Conservation (phyloP, 1,140 invertebrate species). For the Armadillidium nasatum region DNA sequence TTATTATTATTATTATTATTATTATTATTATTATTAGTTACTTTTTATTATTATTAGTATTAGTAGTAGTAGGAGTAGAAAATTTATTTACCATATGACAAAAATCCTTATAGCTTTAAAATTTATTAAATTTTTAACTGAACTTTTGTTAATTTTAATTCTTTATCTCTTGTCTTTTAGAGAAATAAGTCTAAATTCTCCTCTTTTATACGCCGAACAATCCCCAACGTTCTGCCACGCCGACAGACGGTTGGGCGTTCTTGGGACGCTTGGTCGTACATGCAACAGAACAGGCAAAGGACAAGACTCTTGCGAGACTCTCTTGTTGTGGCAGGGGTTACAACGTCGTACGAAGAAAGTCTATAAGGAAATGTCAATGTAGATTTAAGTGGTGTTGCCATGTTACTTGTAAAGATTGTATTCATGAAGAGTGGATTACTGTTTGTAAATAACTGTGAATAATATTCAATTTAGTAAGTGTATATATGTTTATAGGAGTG, state of each 20-base stretch:
- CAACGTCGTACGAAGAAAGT: constrained; percentile 54
- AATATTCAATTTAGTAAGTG: too few relatives aligned
- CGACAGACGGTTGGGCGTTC: constrained; percentile 45
- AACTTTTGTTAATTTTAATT: neutral
- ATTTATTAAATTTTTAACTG: neutral
- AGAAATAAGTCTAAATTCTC: neutral
- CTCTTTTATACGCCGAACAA: neutral
- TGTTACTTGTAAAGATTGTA: constrained; percentile 88
- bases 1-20: too few relatives aligned
- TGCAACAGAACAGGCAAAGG: constrained; percentile 60
- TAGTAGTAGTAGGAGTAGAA: too few relatives aligned
- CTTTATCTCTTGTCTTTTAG: neutral
- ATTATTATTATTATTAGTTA: too few relatives aligned
- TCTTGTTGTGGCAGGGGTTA: constrained; percentile 82
- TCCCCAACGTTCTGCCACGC: constrained; percentile 9
- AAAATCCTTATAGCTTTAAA: too few relatives aligned
- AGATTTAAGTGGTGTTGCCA: constrained; percentile 96
- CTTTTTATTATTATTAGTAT: too few relatives aligned
- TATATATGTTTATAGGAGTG: too few relatives aligned
- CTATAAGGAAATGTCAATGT: constrained; percentile 78
- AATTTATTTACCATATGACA: too few relatives aligned
- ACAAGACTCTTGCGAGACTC: constrained; percentile 75
- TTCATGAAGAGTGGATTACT: constrained; percentile 75
- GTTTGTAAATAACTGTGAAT: constrained; percentile 62
- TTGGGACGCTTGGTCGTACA: constrained; percentile 73